A percentile compares a stretch with the other conserved stretches of the same genome.
phyloP scores from a whole-genome alignment of 2,797 vertebrate species.

The Fistularia tabacaria region DNA sequence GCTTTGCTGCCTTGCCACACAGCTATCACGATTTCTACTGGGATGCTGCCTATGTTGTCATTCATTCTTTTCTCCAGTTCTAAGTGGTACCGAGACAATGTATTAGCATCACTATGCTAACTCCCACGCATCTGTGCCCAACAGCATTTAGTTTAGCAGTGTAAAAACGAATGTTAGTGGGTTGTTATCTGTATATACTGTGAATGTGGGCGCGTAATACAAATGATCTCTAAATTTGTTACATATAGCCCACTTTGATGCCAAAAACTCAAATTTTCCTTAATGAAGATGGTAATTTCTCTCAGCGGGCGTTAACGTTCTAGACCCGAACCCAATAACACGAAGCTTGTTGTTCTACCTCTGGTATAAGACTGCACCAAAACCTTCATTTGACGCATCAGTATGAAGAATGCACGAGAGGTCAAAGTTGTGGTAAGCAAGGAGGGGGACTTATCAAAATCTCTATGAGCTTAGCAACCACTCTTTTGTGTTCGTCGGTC shows the following conservation, averaged over 20 bases:
- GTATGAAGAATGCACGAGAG: background rate
- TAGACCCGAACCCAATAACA: background rate
- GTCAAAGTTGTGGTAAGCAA: too few species aligned
- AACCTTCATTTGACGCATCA: background rate
- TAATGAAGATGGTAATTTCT: constrained; percentile 9
- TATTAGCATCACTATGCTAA: constrained; percentile 1
- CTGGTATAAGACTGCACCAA: background rate
- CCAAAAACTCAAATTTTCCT: constrained; percentile 5
- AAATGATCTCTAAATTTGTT: background rate
- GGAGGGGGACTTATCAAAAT: too few species aligned
- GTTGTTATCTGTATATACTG: constrained; percentile 1
- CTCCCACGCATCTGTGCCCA: background rate
- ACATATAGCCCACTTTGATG: constrained; percentile 5
- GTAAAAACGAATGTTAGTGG: constrained; percentile 4
- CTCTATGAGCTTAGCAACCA: too few species aligned
- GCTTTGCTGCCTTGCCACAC: constrained; percentile 8
- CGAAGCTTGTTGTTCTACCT: background rate
- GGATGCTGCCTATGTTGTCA: background rate
- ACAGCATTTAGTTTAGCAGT: constrained; percentile 1
- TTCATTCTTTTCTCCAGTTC: background rate
- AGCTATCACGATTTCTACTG: too few species aligned
- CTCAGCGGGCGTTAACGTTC: background rate
- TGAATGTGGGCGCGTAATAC: constrained; percentile 3
- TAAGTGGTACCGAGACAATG: background rate
- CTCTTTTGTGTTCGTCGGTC: too few species aligned